Percentiles rank a stretch among this genome's conserved stretches.
These are phyloP conservation scores for Platyscapa corneri DNA, from an alignment of 1,140 invertebrate genomes.

Conservation along the genomic window DNA sequence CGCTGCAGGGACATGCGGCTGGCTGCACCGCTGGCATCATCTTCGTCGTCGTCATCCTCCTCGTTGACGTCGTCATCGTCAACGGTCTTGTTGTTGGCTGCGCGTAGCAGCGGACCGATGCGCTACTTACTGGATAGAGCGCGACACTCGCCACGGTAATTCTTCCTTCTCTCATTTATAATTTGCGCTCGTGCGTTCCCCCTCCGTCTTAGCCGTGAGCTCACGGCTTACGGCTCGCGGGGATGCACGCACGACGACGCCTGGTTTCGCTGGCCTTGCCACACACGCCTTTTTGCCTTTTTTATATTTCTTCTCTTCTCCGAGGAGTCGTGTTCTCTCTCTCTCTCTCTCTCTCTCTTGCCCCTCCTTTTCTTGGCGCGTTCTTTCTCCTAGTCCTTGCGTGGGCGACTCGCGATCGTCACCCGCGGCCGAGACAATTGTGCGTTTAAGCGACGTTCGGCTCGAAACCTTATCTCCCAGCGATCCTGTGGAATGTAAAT, in stretches of 20 bases:
- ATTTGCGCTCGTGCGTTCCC: not conserved
- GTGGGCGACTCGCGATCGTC: not conserved
- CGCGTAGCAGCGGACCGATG: conserved; percentile 31
- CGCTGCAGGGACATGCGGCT: conserved; percentile 16
- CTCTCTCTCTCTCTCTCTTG: not conserved
- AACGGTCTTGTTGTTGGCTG: no score
- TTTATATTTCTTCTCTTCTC: not conserved
- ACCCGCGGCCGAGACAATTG: no score
- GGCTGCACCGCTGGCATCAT: conserved; percentile 8
- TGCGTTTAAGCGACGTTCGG: no score
- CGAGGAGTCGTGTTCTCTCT: not conserved
- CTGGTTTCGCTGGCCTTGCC: not conserved
- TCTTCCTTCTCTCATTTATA: conserved; percentile 31
- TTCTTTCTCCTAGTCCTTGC: not conserved
- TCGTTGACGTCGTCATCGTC: conserved; percentile 43
- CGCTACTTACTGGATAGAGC: conserved; percentile 40
- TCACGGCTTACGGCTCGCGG: no score
- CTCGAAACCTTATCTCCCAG: no score
- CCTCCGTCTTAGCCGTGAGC: no score
- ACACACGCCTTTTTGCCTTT: no score
- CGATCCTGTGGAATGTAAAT: no score
- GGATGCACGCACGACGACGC: not conserved
- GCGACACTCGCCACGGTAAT: conserved; percentile 44
- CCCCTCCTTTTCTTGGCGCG: not conserved
- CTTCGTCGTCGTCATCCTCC: conserved; percentile 47